Base-by-base conservation (phyloP, 37 sponge, comb jelly and placozoan genomes). In the Crambe crambe region DNA sequence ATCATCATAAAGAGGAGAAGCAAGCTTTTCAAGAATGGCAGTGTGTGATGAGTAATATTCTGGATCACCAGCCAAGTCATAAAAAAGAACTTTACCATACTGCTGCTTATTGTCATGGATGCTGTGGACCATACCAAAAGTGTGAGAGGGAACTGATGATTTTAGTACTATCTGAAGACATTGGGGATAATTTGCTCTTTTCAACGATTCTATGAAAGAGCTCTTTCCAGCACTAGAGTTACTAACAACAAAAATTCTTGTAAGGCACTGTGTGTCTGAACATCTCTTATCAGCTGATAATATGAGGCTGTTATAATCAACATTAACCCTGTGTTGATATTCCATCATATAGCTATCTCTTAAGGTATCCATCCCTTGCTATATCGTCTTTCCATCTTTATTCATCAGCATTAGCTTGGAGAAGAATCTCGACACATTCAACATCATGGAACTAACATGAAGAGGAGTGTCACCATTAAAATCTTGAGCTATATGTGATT, bases 41-140 rank as follows among this genome's bases (percentile, higher is more conserved):
- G 72, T 32, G 26, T 85, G 86, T 15, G 73, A 64, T 2, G 57
- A 70, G 63, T 85, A 72, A 56, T 73, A 85, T 30, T 85, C 80
- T 0, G 34, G 68, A 27, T 85, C 70, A 21, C 86, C 86, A 63
- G 86, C 86, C 70, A 85, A 85, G 59, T 85, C 86, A 77, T 70
- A 77, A 35, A 79, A 78, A 47, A 85, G 10, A 31, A 79, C 37
- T 22, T 54, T 58, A 15, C 78, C 85, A 85, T 67, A 70, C 73
- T 58, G 56, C 35, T 79, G 31, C 42, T 21, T 61, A 36, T 66
- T 72, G 5, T 41, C 9, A 32, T 61, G 39, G 37, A 72, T 21
- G 22, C 59, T 37, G 21, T 79, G 79, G 42, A 78, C 59, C 26
- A 85, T 78, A 8, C 86, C 86, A 85, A 79, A 73, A 8, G 86